Conservation (phyloP, 2,113 vertebrate species). For the Riparia riparia region DNA sequence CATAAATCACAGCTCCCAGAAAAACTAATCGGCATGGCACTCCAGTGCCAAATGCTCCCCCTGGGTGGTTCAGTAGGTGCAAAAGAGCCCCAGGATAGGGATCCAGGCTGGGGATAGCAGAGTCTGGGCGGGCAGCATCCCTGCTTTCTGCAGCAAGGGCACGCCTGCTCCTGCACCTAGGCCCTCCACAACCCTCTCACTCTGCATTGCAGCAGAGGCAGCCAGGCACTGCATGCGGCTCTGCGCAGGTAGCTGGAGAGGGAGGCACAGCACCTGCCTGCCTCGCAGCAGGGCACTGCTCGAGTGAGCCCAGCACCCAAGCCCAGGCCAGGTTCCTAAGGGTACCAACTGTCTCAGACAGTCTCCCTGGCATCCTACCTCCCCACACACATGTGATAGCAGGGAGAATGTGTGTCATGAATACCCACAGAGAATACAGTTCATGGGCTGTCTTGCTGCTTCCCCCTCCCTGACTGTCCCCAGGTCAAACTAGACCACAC, state of each 20-base stretch:
- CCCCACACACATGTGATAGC: background rate
- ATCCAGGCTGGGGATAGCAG: accelerated
- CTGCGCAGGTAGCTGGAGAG: background rate
- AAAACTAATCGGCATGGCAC: accelerated
- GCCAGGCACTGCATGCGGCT: accelerated
- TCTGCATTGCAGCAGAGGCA: slow-evolving; percentile 28
- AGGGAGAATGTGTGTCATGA: accelerated
- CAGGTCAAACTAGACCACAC: background rate
- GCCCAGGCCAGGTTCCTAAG: background rate
- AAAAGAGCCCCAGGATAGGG: background rate
- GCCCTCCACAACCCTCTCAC: background rate
- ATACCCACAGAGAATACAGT: background rate
- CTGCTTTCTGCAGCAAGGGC: background rate
- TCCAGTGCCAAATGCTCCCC: background rate
- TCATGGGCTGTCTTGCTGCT: background rate
- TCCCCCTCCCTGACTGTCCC: background rate
- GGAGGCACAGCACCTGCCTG: accelerated
- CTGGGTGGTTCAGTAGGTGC: background rate
- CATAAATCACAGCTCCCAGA: background rate
- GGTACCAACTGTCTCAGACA: background rate
- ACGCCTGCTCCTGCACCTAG: background rate
- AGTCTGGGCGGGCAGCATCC: background rate
- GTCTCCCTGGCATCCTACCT: background rate
- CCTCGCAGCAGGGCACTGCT: background rate
- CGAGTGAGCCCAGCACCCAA: background rate